A percentile compares a stretch with the other conserved stretches of the same genome.
These are phyloP conservation scores for Pandion haliaetus DNA, from an alignment of 2,113 vertebrate species.

Conservation along the genomic window DNA sequence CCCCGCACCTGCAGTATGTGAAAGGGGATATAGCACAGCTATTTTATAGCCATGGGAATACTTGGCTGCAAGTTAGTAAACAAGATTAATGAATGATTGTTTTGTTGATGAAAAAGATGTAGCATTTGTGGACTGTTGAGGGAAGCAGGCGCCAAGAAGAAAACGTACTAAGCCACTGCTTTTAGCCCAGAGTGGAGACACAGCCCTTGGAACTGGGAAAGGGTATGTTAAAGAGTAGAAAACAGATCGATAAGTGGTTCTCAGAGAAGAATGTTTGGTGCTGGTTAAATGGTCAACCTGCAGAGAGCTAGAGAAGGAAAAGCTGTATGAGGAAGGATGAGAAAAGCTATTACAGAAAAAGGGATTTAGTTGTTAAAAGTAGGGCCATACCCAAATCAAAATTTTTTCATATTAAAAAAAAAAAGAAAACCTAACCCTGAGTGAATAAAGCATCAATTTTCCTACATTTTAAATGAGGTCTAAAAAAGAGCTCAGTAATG, in stretches of 20 bases:
- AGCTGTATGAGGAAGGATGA: neutral
- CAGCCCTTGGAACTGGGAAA: neutral
- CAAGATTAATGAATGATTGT: neutral
- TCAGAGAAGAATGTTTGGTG: neutral
- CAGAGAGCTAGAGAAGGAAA: neutral
- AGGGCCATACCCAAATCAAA: neutral
- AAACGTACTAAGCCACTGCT: neutral
- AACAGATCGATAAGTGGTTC: neutral
- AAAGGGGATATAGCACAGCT: neutral
- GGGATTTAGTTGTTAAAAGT: conserved; percentile 13
- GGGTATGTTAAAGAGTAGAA: neutral
- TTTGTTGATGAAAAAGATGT: neutral
- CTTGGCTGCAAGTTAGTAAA: neutral
- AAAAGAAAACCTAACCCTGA: neutral
- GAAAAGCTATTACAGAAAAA: neutral
- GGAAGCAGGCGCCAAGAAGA: neutral
- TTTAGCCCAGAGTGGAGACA: neutral
- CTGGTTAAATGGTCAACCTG: neutral
- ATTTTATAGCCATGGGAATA: neutral
- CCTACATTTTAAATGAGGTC: conserved; percentile 46
- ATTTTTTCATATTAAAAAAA: neutral
- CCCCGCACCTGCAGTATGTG: neutral
- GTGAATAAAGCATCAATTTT: conserved; percentile 44
- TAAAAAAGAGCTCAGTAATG: conserved; percentile 39
- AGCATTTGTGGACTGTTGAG: neutral